Conservation (phyloP, 2,113 vertebrate genomes). For the Notothenia coriiceps region DNA sequence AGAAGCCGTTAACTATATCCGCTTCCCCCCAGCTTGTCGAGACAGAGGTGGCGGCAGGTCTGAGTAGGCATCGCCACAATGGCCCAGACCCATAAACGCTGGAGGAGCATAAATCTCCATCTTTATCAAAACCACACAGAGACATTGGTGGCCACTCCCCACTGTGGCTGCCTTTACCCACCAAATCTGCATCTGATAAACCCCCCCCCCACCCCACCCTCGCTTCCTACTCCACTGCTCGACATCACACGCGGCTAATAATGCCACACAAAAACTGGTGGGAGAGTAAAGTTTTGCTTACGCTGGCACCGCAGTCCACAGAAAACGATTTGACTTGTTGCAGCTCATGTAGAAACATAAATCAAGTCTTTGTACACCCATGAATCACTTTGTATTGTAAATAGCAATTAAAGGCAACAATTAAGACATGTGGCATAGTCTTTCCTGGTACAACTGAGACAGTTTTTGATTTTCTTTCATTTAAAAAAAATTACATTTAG, state of each 20-base stretch:
- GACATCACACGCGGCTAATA: constrained; percentile 77
- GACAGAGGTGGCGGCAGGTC: constrained; percentile 86
- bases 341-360: constrained; percentile 56
- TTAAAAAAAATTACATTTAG: neutral
- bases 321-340: constrained; percentile 46
- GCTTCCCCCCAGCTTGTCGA: constrained; percentile 76
- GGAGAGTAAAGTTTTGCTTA: constrained; percentile 33
- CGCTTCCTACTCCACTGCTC: constrained; percentile 37
- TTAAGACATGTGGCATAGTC: neutral
- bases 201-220: constrained; percentile 35
- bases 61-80: constrained; percentile 86
- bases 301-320: constrained; percentile 27
- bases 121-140: constrained; percentile 89
- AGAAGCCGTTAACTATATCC: constrained; percentile 82
- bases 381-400: constrained; percentile 27
- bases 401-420: constrained; percentile 35
- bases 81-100: constrained; percentile 87
- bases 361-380: constrained; percentile 24
- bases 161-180: constrained; percentile 78
- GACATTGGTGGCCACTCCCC: constrained; percentile 85
- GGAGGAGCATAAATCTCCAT: constrained; percentile 89
- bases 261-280: constrained; percentile 54
- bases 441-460: neutral
- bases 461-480: neutral
- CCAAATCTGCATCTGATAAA: constrained; percentile 86